These are phyloP conservation scores for Dendrolimus pini DNA, from an alignment of 2,888 invertebrate species.

Conservation along the genomic window DNA sequence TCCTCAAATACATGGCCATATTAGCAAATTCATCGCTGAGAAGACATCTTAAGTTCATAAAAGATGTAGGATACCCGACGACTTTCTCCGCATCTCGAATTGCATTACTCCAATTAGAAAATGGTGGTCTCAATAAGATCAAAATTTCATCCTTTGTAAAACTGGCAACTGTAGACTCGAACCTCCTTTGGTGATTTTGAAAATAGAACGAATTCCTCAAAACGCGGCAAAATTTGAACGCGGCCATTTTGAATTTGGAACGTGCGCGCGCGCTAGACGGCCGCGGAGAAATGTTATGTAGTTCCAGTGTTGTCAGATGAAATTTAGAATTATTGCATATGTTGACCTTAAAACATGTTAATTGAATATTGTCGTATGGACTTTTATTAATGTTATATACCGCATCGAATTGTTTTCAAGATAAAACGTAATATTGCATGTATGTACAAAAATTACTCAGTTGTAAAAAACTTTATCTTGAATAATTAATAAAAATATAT, in stretches of 20 bases:
- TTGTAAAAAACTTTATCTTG: too few relatives aligned
- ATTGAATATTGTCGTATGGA: too few relatives aligned
- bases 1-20: constrained; percentile 68
- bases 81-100: constrained; percentile 72
- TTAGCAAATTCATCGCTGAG: constrained; percentile 79
- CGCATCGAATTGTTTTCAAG: too few relatives aligned
- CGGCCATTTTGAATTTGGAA: constrained; percentile 34
- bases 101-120: constrained; percentile 65
- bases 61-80: constrained; percentile 76
- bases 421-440: too few relatives aligned
- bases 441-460: too few relatives aligned
- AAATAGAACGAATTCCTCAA: constrained; percentile 50
- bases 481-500: too few relatives aligned
- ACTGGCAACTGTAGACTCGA: constrained; percentile 63
- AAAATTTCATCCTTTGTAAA: constrained; percentile 66
- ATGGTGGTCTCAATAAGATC: constrained; percentile 58
- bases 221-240: constrained; percentile 54
- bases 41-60: constrained; percentile 76
- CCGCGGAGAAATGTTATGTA: constrained; percentile 13
- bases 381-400: too few relatives aligned
- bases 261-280: constrained; percentile 22
- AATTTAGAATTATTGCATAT: not conserved
- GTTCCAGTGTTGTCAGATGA: constrained; percentile 2
- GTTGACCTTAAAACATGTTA: too few relatives aligned
- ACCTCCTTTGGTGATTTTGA: constrained; percentile 41